phyloP scores from a whole-genome alignment of 1,140 invertebrate species.

The Pachypsylla venusta region DNA sequence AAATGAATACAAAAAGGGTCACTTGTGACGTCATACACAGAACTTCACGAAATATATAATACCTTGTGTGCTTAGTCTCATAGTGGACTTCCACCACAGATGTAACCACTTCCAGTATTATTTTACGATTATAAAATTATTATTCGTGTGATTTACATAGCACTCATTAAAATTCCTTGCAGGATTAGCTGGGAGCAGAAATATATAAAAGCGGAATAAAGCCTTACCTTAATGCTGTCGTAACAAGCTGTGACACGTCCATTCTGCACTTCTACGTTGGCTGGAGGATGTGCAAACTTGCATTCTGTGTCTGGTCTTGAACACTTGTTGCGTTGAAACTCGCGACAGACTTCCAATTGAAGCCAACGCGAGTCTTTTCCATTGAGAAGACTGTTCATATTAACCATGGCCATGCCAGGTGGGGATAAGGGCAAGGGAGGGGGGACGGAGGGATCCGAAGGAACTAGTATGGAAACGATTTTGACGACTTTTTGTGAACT shows the following conservation, averaged over 20 bases:
- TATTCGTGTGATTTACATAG: too few species aligned
- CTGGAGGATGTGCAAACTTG: constrained; percentile 98
- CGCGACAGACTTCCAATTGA: constrained; percentile 97
- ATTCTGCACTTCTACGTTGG: constrained; percentile 99
- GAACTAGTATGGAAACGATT: constrained; percentile 8
- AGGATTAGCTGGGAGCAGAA: too few species aligned
- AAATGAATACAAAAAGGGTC: too few species aligned
- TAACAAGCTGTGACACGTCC: constrained; percentile 99
- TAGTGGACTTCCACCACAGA: too few species aligned
- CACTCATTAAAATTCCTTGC: too few species aligned
- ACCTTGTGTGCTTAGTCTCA: too few species aligned
- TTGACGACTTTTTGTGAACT: constrained; percentile 5
- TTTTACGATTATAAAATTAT: too few species aligned
- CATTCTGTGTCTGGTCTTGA: constrained; percentile 96
- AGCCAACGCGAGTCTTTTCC: constrained; percentile 99
- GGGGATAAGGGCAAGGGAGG: neutral
- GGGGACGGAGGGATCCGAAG: constrained; percentile 1
- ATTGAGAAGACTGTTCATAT: constrained; percentile 91
- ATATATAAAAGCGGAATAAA: neutral
- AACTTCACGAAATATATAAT: too few species aligned
- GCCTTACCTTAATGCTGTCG: constrained; percentile 98
- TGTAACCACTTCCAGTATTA: too few species aligned
- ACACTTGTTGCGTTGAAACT: constrained; percentile 99
- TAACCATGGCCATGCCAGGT: constrained; percentile 70
- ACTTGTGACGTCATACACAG: too few species aligned